Evolutionary conservation across 2,113 vertebrate species (phyloP), one percentile per base, ranked within the genome.

Genomic region (Saccopteryx leptura): DNA sequence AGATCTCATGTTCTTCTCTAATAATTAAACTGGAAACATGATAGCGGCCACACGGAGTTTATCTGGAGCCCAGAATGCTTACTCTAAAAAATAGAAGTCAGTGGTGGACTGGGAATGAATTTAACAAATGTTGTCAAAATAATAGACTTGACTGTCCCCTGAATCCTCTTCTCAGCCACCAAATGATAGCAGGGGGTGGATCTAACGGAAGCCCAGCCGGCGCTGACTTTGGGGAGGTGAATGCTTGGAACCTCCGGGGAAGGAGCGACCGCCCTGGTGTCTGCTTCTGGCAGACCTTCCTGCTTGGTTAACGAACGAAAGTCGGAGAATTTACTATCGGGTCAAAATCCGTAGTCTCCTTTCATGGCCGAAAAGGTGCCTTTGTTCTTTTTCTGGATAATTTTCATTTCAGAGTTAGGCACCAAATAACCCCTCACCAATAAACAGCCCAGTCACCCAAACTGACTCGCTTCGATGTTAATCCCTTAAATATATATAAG

Each of bases 401-500:
- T 71, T 91, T 93, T 75, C 71, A 75, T 58, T 63, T 90, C 76
- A 80, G 91, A 84, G 9, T 5, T 17, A 83, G 46, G 61, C 9
- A 92, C 58, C 60, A 91, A 91, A 75, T 46, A 91, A n/a, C 50
- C 8, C 86, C 56, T 66, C 58, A 19, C 39, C 39, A 39, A 39
- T 39, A 39, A 39, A 39, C 78, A 75, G 39, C 79, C 19, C 46
- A 65, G 56, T 69, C 88, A 89, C 84, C 71, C 50, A 82, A 78
- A 33, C 66, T 95, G 80, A 83, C 89, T 82, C 28, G 86, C n/a
- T 85, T 94, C 48, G 75, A 63, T n/a, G 21, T 88, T 71, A 83
- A 90, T 81, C 88, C 88, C 63, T 90, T 86, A 68, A 84, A 74
- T 71, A 52, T 28, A 74, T 71, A 52, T 28, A 83, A 11, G 17